Conservation (phyloP, 2,797 vertebrate species). For the Lithobates sylvaticus region DNA sequence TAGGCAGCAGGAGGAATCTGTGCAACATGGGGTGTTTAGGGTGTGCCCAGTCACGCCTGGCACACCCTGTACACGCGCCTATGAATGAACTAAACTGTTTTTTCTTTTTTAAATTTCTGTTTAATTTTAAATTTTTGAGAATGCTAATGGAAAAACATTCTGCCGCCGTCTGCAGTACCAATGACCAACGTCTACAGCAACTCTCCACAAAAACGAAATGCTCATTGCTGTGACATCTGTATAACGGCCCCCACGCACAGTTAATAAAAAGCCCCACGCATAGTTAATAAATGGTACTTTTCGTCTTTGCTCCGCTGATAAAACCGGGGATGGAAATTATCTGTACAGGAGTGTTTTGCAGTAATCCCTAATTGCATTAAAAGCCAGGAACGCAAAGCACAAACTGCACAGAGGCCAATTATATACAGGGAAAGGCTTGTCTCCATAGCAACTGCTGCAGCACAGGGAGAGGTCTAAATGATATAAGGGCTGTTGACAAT, state of each 20-base stretch:
- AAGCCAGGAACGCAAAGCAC: constrained; percentile 26
- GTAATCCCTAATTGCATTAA: constrained; percentile 54
- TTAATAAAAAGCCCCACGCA: not conserved
- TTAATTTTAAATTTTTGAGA: no score
- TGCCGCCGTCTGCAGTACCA: not conserved
- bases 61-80: no score
- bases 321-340: not conserved
- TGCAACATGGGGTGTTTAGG: no score
- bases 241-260: no score
- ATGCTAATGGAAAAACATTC: no score
- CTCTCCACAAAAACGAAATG: not conserved
- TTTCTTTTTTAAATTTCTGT: no score
- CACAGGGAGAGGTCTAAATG: constrained; percentile 40
- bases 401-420: constrained; percentile 44
- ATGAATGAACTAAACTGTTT: no score
- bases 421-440: constrained; percentile 20
- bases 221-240: not conserved
- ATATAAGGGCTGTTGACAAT: constrained; percentile 47
- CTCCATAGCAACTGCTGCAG: constrained; percentile 57
- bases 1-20: no score
- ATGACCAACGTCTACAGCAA: no score
- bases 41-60: no score
- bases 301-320: not conserved
- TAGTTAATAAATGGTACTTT: not conserved
- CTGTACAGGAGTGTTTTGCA: constrained; percentile 19